phyloP scores from a whole-genome alignment of 2,113 vertebrate genomes.

The Grus americana region DNA sequence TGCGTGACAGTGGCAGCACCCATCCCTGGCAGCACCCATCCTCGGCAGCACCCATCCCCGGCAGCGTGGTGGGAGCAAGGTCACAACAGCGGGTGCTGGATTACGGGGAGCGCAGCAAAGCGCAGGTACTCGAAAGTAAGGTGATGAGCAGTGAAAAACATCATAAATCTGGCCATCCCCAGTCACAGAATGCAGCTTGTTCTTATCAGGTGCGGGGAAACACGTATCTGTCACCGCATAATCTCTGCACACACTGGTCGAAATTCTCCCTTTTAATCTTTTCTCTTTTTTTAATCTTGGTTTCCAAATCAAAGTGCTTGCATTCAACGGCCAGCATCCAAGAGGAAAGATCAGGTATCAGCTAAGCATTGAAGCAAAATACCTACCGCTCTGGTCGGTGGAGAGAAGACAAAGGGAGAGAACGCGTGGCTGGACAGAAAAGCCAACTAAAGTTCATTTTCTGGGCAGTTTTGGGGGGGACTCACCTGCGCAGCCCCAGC shows the following conservation, averaged over 20 bases:
- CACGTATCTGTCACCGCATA: neutral
- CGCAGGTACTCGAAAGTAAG: neutral
- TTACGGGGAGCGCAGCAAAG: neutral
- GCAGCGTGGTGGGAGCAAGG: neutral
- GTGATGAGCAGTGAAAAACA: neutral
- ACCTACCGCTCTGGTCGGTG: neutral
- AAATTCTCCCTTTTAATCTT: constrained; percentile 9
- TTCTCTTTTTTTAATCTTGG: constrained; percentile 5
- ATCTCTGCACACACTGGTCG: neutral
- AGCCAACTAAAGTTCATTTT: neutral
- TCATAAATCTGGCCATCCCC: neutral
- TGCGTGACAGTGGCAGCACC: neutral
- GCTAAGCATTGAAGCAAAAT: neutral
- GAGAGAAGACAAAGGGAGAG: neutral
- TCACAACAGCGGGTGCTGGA: neutral
- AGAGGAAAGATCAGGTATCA: constrained; percentile 21
- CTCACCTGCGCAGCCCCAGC: neutral
- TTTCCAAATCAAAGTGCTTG: constrained; percentile 14
- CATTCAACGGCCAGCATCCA: neutral
- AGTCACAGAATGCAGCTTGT: neutral
- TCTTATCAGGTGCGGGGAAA: neutral
- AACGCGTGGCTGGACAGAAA: neutral
- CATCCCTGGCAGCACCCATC: neutral
- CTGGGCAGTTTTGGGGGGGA: neutral
- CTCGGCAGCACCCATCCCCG: neutral